A percentile compares a stretch with the other conserved stretches of the same genome.
These are phyloP conservation scores for Catharus minimus DNA, from an alignment of 2,113 vertebrate genomes.

Conservation along the genomic window DNA sequence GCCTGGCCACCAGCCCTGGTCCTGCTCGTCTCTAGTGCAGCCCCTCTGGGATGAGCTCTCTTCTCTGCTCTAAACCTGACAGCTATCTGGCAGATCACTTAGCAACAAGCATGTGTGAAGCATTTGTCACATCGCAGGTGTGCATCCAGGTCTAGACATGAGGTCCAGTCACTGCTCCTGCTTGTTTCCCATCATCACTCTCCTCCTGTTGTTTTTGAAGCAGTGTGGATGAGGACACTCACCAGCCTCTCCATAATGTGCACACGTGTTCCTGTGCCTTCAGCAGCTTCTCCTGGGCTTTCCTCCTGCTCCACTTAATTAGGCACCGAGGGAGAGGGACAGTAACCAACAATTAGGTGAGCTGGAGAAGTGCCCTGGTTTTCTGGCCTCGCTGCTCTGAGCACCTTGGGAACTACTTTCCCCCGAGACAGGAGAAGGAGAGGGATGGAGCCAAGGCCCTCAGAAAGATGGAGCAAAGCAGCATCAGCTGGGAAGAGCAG, in stretches of 20 bases:
- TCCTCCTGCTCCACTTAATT: slow-evolving; percentile 60
- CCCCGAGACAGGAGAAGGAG: neutral
- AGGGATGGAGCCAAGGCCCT: neutral
- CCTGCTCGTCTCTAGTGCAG: neutral
- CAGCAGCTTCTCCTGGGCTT: slow-evolving; percentile 51
- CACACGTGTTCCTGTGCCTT: neutral
- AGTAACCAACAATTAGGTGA: slow-evolving; percentile 61
- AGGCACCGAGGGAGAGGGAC: slow-evolving; percentile 17
- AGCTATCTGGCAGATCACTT: neutral
- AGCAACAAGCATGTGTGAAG: neutral
- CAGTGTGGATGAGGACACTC: neutral
- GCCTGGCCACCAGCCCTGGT: neutral
- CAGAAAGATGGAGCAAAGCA: neutral
- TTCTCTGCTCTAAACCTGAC: neutral
- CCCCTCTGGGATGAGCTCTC: neutral
- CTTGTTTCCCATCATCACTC: neutral
- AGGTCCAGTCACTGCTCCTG: neutral
- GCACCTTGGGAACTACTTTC: slow-evolving; percentile 5
- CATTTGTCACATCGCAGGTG: rapidly evolving
- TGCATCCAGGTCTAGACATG: neutral
- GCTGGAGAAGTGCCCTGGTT: slow-evolving; percentile 49
- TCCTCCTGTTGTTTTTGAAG: neutral
- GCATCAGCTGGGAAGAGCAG: neutral
- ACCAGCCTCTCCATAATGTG: neutral
- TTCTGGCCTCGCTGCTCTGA: neutral